Percentiles rank a stretch among this genome's conserved stretches.
Evolutionary conservation across 2,797 vertebrate species (phyloP).

Genomic region (Octomys mimax): DNA sequence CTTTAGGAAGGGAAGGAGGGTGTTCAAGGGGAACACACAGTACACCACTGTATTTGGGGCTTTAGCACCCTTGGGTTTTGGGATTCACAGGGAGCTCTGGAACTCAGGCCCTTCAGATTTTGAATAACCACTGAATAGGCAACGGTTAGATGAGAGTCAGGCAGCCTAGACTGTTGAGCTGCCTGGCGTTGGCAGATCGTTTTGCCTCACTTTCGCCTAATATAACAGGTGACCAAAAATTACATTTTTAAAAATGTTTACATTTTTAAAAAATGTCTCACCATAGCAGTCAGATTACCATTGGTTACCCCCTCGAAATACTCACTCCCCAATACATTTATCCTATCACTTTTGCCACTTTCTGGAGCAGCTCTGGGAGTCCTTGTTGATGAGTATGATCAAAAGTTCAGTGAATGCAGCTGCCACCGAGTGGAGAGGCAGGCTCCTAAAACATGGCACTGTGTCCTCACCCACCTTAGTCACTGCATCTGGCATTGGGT

Average conservation of each 20-base stretch:
- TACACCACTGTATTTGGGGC: not conserved
- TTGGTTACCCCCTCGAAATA: not conserved
- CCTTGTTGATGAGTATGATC: not conserved
- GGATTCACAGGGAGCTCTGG: not conserved
- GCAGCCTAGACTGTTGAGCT: not conserved
- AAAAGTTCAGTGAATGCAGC: not conserved
- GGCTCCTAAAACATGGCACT: not conserved
- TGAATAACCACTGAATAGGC: not conserved
- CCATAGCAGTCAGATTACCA: not conserved
- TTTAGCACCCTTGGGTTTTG: not conserved
- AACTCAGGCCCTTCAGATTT: not conserved
- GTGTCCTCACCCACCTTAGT: not conserved
- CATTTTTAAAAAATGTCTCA: not conserved
- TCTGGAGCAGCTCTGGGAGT: not conserved
- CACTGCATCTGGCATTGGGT: not conserved
- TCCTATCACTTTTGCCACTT: not conserved
- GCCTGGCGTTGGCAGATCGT: not conserved
- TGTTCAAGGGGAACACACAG: not conserved
- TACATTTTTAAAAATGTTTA: not conserved
- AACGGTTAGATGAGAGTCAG: not conserved
- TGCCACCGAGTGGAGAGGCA: not conserved
- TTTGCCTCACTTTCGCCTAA: not conserved
- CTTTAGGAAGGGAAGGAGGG: not conserved
- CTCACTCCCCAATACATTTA: not conserved
- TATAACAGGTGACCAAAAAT: not conserved